These are phyloP conservation scores for Oxyteleia sp. DNA, from an alignment of 2,888 invertebrate genomes.

Conservation along the genomic window DNA sequence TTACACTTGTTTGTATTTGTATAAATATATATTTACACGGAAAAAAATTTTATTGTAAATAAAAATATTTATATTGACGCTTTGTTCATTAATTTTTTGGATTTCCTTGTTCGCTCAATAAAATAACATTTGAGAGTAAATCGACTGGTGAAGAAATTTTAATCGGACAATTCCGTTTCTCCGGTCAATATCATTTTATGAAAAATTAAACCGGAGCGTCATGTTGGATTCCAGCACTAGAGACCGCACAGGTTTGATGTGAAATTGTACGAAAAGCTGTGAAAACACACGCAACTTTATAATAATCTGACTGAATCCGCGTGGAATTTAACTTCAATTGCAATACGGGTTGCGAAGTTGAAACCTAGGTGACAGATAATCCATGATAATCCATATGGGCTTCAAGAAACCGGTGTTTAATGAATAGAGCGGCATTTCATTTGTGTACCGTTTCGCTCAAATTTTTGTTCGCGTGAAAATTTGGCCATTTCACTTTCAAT, in stretches of 20 bases:
- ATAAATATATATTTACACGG: too few relatives aligned
- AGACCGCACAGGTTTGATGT: background rate
- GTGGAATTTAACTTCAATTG: conserved; percentile 35
- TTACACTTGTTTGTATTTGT: too few relatives aligned
- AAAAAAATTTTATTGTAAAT: background rate
- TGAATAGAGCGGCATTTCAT: conserved; percentile 14
- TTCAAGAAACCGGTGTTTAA: conserved; percentile 29
- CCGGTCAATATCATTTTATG: conserved; percentile 6
- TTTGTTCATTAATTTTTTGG: too few relatives aligned
- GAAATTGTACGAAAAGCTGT: conserved; percentile 26
- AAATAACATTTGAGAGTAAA: background rate
- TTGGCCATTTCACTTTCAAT: background rate
- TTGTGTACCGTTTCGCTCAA: background rate
- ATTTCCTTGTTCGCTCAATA: background rate
- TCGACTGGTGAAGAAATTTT: background rate
- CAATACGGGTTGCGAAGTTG: conserved; percentile 24
- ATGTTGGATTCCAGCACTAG: background rate
- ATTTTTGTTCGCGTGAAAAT: background rate
- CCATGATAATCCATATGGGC: conserved; percentile 33
- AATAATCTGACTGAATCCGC: conserved; percentile 25
- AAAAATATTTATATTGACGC: background rate
- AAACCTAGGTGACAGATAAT: conserved; percentile 43
- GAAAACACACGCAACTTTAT: conserved; percentile 40
- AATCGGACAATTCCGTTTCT: background rate
- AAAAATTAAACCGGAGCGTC: conserved; percentile 24